Conservation (phyloP, 1,140 invertebrate genomes). For the Physella acuta region DNA sequence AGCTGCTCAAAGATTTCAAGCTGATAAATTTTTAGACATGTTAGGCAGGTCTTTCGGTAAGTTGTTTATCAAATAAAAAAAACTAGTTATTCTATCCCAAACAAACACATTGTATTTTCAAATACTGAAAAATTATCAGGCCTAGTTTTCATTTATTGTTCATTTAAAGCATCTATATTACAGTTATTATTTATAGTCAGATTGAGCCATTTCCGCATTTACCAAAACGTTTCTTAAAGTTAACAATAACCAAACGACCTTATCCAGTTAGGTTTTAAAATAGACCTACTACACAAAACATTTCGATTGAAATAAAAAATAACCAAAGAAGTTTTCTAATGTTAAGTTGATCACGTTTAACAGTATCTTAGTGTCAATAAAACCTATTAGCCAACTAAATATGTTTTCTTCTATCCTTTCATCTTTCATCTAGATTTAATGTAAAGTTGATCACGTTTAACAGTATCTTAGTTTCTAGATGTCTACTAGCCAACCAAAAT, state of each 20-base stretch:
- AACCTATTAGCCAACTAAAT: background rate
- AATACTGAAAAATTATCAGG: background rate
- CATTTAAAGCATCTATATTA: background rate
- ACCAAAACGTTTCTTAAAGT: too few species aligned
- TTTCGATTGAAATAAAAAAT: too few species aligned
- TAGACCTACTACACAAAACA: too few species aligned
- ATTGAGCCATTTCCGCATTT: too few species aligned
- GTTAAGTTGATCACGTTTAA: background rate
- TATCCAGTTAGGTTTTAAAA: too few species aligned
- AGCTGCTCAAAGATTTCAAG: background rate
- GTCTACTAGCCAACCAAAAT: too few species aligned
- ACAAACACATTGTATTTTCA: too few species aligned
- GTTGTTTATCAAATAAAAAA: background rate
- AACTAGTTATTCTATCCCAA: too few species aligned
- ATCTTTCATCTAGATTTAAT: too few species aligned
- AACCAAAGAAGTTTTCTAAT: too few species aligned
- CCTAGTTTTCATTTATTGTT: background rate
- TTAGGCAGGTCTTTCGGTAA: background rate
- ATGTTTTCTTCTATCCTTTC: background rate
- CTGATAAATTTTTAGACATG: constrained; percentile 4
- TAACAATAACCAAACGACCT: too few species aligned
- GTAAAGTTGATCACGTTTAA: background rate
- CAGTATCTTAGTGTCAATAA: background rate
- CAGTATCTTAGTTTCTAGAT: background rate
- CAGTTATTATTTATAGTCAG: background rate